Base-by-base conservation (phyloP, 2,113 vertebrate genomes). In the Carassius gibelio region DNA sequence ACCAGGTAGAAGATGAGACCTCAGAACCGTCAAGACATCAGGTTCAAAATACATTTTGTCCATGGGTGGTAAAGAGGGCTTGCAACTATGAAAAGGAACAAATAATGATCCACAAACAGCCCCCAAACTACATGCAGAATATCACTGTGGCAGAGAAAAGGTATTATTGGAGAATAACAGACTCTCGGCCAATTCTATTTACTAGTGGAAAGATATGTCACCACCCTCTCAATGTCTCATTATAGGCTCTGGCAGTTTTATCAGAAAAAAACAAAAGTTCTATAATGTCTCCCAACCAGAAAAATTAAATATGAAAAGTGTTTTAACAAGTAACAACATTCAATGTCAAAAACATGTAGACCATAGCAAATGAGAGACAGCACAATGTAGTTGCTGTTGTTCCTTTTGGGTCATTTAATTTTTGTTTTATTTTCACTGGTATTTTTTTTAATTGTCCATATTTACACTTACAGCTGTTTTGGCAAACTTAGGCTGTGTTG, bases 51-150 rank as follows among this genome's bases (percentile, higher is more conserved):
- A 61, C 34, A 21, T 77, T 82, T 21, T 84, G 34, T 80, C 55
- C 74, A 77, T 84, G 77, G 85, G 88, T 36, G 45, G 48, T 45
- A 89, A 72, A 82, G 76, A 81, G 50, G 64, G 42, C 45, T 59
- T 36, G 59, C 59, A 55, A 57, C 48, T 21, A 8, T 13, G 48
- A 26, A 84, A 86, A 82, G 21, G 69, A 84, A 76, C 80, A 84
- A 75, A 69, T 86, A 89, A 89, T 84, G 50, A 77, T 80, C 59
- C 77, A 57, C 42, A 83, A 45, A 30, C 87, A 85, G 8, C 79
- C 59, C 45, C 79, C 61, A 84, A 34, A 14, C 34, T 42, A 34
- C 15, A 23, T 1, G 8, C 48, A 75, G 15, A 80, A 68, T 52
- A 85, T 13, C 38, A 72, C 2, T 75, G 71, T 42, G 38, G 34